Base-by-base conservation (phyloP, 2,888 invertebrate species). In the Eumerus sabulonum region DNA sequence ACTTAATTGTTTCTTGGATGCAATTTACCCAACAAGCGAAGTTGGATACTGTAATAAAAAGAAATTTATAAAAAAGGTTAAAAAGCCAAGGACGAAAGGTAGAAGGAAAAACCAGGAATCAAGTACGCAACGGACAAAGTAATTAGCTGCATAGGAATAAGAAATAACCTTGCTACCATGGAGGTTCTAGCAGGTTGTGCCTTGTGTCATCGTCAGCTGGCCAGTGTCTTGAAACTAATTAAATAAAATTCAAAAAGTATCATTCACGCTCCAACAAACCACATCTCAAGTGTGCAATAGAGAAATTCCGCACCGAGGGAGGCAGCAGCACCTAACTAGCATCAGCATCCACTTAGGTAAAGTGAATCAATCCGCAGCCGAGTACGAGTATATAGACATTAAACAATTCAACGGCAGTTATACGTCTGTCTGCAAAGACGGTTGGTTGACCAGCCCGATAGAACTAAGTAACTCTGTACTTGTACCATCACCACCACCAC, bases 301-400 rank as follows among this genome's bases (percentile, higher is more conserved):
- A n/a, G n/a, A n/a, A n/a, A n/a, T n/a, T n/a, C n/a, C n/a, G n/a
- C n/a, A n/a, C n/a, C n/a, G n/a, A n/a, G n/a, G n/a, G 27, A 2
- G 3, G 7, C 27, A 27, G 27, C 27, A 7, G 7, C 7, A 2
- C 27, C 27, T 7, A 7, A 72, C 44, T 27, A 70, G 50, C 38
- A 35, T 50, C 74, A 48, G 35, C 60, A 40, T 63, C 50, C 70
- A 76, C 76, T 64, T 71, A 47, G 63, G 63, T 70, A 73, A 70
- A 73, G 77, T 73, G 67, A 77, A 77, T 77, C 67, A 77, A 77
- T 27, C 7, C n/a, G n/a, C n/a, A n/a, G n/a, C 27, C 27, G 27
- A 62, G 27, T n/a, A n/a, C 47, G 62, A 68, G 62, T 67, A 77
- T 73, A 73, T 73, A 77, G 77, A 77, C 77, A 77, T 77, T 77